Conservation (phyloP, 2,888 invertebrate species). For the Tinea semifulvella region DNA sequence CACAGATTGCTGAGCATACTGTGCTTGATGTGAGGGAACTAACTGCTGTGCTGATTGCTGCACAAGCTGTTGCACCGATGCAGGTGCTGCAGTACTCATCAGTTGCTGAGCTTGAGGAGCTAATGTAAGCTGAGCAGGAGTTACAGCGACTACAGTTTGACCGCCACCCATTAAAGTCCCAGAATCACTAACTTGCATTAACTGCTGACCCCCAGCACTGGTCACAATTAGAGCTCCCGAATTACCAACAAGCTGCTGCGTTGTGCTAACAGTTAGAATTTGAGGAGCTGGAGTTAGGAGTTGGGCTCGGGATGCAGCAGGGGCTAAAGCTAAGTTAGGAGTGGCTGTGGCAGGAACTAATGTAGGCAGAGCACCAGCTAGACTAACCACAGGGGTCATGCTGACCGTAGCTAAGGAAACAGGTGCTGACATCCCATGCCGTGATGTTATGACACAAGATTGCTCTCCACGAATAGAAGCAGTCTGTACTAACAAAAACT, state of each 20-base stretch:
- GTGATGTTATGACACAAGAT: constrained; percentile 56
- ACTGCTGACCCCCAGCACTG: constrained; percentile 58
- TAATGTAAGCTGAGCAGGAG: constrained; percentile 53
- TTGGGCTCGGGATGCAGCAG: constrained; percentile 54
- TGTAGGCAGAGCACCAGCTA: constrained; percentile 50
- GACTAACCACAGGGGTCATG: constrained; percentile 56
- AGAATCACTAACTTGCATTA: constrained; percentile 63
- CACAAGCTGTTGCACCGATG: constrained; percentile 52
- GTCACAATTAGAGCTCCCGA: constrained; percentile 58
- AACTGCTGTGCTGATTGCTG: constrained; percentile 38
- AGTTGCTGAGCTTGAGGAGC: constrained; percentile 49
- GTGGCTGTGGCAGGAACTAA: constrained; percentile 50
- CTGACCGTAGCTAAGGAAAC: constrained; percentile 58
- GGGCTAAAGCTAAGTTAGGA: constrained; percentile 48
- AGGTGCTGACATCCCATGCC: constrained; percentile 55
- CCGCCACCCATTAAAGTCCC: constrained; percentile 58
- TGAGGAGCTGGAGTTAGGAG: constrained; percentile 56
- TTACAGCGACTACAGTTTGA: constrained; percentile 56
- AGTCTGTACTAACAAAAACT: constrained; percentile 53
- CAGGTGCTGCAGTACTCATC: constrained; percentile 48
- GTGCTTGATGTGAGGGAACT: constrained; percentile 48
- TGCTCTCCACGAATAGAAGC: constrained; percentile 49
- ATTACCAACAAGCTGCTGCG: constrained; percentile 56
- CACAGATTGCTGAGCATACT: constrained; percentile 32
- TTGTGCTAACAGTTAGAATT: constrained; percentile 56